Conservation (phyloP, 2,888 invertebrate genomes). For the Stenurella melanura region DNA sequence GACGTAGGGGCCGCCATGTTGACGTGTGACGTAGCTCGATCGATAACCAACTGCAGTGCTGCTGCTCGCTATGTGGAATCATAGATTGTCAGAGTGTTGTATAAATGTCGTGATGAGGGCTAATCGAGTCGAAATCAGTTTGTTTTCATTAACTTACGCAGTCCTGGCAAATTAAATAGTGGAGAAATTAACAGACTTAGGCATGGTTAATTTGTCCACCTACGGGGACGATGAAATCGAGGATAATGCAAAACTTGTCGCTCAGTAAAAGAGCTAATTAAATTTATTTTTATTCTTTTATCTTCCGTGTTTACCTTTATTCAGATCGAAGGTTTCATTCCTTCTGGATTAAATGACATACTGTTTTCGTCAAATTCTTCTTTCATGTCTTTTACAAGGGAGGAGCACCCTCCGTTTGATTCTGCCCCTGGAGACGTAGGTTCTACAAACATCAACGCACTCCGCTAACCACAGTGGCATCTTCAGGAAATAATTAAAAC, state of each 20-base stretch:
- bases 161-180: neutral
- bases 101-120: conserved; percentile 16
- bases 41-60: conserved; percentile 40
- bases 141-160: conserved; percentile 22
- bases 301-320: too few species aligned
- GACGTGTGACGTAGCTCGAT: conserved; percentile 32
- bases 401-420: too few species aligned
- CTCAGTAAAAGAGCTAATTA: neutral
- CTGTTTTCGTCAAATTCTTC: too few species aligned
- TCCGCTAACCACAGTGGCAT: too few species aligned
- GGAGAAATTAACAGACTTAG: neutral
- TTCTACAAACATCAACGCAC: too few species aligned
- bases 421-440: too few species aligned
- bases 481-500: too few species aligned
- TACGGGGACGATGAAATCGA: neutral
- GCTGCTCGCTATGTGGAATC: conserved; percentile 12
- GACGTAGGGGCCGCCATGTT: conserved; percentile 48
- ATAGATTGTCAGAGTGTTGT: conserved; percentile 10
- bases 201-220: neutral
- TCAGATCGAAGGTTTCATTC: too few species aligned
- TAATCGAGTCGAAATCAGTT: conserved; percentile 15
- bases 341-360: too few species aligned
- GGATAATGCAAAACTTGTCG: neutral
- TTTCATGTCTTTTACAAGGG: too few species aligned
- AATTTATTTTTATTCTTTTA: neutral